Conservation (phyloP, 2,888 invertebrate species). For the Lacanobia oleracea region DNA sequence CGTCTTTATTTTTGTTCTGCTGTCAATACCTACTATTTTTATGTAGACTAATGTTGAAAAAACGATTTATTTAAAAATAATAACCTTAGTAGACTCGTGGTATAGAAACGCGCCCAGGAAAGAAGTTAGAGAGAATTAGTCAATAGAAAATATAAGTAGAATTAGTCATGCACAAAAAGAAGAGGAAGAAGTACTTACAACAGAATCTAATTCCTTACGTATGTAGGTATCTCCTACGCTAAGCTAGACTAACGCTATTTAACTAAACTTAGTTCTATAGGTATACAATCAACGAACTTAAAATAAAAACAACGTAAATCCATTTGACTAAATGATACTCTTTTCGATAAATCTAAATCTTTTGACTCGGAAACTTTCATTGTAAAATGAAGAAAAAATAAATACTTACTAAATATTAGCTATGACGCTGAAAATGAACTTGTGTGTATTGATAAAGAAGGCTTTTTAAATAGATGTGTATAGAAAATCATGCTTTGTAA, state of each 20-base stretch:
- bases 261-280: conserved; percentile 60
- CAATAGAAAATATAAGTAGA: background rate
- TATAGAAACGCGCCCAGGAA: background rate
- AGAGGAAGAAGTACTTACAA: conserved; percentile 13
- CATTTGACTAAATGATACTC: conserved; percentile 62
- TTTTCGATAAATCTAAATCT: background rate
- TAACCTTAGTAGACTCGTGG: too few species aligned
- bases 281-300: conserved; percentile 41
- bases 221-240: conserved; percentile 58
- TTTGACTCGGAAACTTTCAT: background rate
- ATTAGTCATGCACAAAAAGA: conserved; percentile 2
- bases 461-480: background rate
- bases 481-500: background rate
- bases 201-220: conserved; percentile 57
- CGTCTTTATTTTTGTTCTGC: background rate
- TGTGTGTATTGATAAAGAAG: background rate
- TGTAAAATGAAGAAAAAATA: background rate
- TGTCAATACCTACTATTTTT: background rate
- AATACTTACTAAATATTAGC: background rate
- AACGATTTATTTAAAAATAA: background rate
- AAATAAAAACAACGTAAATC: conserved; percentile 48
- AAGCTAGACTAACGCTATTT: conserved; percentile 60
- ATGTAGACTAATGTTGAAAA: background rate
- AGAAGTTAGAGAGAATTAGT: background rate
- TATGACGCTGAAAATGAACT: conserved; percentile 3